Percentiles rank a stretch among this genome's conserved stretches.
These are phyloP conservation scores for Entelurus aequoreus DNA, from an alignment of 2,113 vertebrate genomes.

Conservation along the genomic window DNA sequence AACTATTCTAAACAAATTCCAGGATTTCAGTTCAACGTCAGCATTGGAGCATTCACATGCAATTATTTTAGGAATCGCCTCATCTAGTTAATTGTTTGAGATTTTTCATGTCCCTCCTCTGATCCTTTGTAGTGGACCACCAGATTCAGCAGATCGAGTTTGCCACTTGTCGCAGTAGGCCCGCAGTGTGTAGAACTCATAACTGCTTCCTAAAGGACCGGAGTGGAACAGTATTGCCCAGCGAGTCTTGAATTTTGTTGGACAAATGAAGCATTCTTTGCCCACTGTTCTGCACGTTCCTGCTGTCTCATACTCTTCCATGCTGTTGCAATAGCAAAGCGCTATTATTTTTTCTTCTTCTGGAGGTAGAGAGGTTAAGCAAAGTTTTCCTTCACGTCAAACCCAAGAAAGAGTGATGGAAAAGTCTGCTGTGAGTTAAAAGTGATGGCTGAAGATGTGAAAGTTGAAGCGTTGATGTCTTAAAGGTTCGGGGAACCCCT, in stretches of 20 bases:
- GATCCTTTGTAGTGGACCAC: too few relatives aligned
- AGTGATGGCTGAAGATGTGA: constrained; percentile 33
- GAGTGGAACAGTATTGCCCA: too few relatives aligned
- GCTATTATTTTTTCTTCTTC: neutral
- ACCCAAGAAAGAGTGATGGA: constrained; percentile 36
- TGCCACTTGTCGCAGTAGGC: neutral
- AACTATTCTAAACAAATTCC: too few relatives aligned
- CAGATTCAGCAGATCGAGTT: neutral
- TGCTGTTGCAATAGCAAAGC: neutral
- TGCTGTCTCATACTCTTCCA: neutral
- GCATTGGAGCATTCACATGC: too few relatives aligned
- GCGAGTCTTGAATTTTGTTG: too few relatives aligned
- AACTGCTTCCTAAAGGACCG: neutral
- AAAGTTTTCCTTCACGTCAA: constrained; percentile 33
- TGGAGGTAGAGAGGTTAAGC: constrained; percentile 30
- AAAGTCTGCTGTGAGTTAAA: constrained; percentile 36
- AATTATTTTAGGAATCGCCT: too few relatives aligned
- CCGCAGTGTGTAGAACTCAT: too few relatives aligned
- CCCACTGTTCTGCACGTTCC: neutral
- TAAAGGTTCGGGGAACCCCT: constrained; percentile 54
- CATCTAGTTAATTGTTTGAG: too few relatives aligned
- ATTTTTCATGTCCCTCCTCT: too few relatives aligned
- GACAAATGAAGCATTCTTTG: neutral
- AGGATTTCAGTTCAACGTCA: too few relatives aligned
- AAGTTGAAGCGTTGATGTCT: constrained; percentile 34